Conservation (phyloP, 2,113 vertebrate species). For the Salvelinus namaycush region DNA sequence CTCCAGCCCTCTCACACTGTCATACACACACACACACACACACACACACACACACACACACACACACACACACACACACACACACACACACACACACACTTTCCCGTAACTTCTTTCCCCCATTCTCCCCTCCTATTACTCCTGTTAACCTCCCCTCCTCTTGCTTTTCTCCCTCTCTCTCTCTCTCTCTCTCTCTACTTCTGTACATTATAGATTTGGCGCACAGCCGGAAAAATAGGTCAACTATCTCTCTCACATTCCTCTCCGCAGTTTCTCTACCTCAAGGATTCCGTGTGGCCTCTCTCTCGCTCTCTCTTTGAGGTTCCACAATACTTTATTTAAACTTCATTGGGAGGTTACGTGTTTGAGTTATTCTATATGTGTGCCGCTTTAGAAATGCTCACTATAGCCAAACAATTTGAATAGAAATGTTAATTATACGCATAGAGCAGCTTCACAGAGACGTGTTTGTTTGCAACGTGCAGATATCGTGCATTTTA, state of each 20-base stretch:
- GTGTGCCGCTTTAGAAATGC: conserved; percentile 14
- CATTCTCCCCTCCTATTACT: not conserved
- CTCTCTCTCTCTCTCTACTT: conserved; percentile 38
- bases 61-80: no score
- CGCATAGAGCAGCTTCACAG: no score
- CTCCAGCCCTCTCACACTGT: not conserved
- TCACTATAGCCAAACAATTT: not conserved
- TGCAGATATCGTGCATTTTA: no score
- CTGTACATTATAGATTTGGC: conserved; percentile 60
- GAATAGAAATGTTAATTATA: no score
- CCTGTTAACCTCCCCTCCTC: not conserved
- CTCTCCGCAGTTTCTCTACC: conserved; percentile 47
- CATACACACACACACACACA: conserved; percentile 7
- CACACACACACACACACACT: conserved; percentile 28
- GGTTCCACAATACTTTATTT: conserved; percentile 36
- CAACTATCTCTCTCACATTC: conserved; percentile 68
- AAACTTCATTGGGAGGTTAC: conserved; percentile 38
- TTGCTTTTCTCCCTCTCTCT: not conserved
- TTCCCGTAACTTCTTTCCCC: conserved; percentile 21
- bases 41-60: conserved; percentile 19
- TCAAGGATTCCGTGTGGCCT: conserved; percentile 45
- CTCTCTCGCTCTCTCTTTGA: conserved; percentile 16
- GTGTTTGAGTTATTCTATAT: conserved; percentile 27
- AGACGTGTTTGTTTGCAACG: no score
- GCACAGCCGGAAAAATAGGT: conserved; percentile 53